Evolutionary conservation across 2,888 invertebrate species (phyloP).

Genomic region (Dynastes tityus): DNA sequence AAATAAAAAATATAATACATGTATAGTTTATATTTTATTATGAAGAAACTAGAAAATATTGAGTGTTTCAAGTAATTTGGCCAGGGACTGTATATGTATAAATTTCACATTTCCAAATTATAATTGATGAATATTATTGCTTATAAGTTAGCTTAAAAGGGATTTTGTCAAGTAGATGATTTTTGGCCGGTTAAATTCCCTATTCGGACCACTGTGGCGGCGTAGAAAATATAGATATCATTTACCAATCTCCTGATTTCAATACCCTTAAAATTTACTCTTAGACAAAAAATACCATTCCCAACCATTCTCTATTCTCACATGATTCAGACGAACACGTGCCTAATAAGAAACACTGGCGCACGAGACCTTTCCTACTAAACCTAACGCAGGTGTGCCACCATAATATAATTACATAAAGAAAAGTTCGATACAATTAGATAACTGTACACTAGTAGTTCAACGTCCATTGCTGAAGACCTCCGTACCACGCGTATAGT

Average conservation of each 20-base stretch:
- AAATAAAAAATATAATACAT: too few species aligned
- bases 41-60: too few species aligned
- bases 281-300: background rate
- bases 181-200: too few species aligned
- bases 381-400: conserved; percentile 49
- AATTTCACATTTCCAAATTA: too few species aligned
- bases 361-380: conserved; percentile 23
- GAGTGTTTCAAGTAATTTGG: too few species aligned
- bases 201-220: too few species aligned
- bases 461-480: conserved; percentile 52
- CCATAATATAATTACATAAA: conserved; percentile 50
- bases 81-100: too few species aligned
- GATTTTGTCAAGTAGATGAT: too few species aligned
- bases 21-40: too few species aligned
- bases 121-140: too few species aligned
- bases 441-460: conserved; percentile 52
- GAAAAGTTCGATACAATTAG: conserved; percentile 53
- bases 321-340: conserved; percentile 46
- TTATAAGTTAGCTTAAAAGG: too few species aligned
- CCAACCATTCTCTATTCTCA: background rate
- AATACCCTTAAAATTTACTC: background rate
- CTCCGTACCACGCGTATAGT: conserved; percentile 38
- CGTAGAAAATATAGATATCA: background rate
- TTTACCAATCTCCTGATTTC: background rate
- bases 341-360: conserved; percentile 31